A percentile compares a stretch with the other conserved stretches of the same genome.
phyloP scores from a whole-genome alignment of 1,140 invertebrate genomes.

The Drosophila nikananu region DNA sequence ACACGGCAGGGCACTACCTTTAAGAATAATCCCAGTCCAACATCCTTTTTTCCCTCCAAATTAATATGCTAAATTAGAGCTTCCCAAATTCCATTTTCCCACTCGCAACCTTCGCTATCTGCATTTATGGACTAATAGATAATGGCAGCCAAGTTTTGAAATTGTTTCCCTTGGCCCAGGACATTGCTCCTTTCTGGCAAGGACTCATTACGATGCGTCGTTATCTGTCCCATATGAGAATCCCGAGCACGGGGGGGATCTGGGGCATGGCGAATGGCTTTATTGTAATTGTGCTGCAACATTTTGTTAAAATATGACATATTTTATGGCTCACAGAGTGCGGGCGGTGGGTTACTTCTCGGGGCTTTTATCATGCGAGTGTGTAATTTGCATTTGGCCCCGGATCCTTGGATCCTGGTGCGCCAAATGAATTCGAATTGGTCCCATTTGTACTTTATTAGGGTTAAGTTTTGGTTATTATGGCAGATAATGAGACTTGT shows the following conservation, averaged over 20 bases:
- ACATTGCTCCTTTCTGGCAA: background rate
- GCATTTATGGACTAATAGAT: conserved; percentile 78
- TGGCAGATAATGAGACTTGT: conserved; percentile 56
- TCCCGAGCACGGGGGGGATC: background rate
- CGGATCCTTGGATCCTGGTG: conserved; percentile 23
- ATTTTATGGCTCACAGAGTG: conserved; percentile 79
- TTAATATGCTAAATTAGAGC: conserved; percentile 6
- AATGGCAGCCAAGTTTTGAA: conserved; percentile 70
- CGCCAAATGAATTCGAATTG: conserved; percentile 78
- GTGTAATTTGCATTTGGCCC: conserved; percentile 70
- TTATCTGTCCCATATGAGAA: conserved; percentile 82
- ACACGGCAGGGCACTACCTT: background rate
- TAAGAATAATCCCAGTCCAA: background rate
- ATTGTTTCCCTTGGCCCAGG: conserved; percentile 57
- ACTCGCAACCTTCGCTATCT: conserved; percentile 51
- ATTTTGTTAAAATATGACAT: conserved; percentile 85
- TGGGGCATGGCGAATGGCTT: conserved; percentile 75
- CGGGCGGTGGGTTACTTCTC: conserved; percentile 4
- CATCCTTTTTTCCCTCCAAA: background rate
- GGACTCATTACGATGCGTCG: conserved; percentile 63
- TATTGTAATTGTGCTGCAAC: conserved; percentile 81
- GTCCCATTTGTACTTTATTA: conserved; percentile 83
- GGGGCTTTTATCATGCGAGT: conserved; percentile 65
- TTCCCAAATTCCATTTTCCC: background rate
- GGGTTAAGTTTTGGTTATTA: conserved; percentile 70